These are phyloP conservation scores for Drosophila ironensis DNA, from an alignment of 1,140 invertebrate genomes.

Conservation along the genomic window DNA sequence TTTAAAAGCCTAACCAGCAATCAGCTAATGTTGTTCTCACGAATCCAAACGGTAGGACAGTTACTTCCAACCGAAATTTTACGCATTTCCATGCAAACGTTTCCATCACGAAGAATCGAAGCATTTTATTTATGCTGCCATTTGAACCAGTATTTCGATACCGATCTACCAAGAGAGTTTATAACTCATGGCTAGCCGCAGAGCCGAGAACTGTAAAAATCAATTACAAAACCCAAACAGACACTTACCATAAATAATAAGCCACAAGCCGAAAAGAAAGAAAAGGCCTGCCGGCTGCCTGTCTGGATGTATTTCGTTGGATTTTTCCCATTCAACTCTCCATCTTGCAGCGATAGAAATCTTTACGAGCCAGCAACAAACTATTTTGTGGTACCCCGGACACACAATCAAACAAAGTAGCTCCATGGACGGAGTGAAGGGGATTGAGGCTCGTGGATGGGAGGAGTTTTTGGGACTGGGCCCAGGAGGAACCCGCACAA, in stretches of 20 bases:
- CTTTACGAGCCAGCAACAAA: slow-evolving; percentile 61
- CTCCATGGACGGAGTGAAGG: slow-evolving; percentile 21
- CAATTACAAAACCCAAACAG: slow-evolving; percentile 62
- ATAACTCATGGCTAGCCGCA: slow-evolving; percentile 21
- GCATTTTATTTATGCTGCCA: slow-evolving; percentile 48
- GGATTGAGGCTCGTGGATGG: not conserved
- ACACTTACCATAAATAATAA: slow-evolving; percentile 71
- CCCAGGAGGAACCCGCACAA: slow-evolving; percentile 48
- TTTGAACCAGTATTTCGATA: slow-evolving; percentile 35
- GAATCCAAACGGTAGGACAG: not conserved
- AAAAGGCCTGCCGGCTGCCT: slow-evolving; percentile 5
- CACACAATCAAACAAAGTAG: slow-evolving; percentile 55
- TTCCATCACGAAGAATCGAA: slow-evolving; percentile 1
- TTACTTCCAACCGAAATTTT: not conserved
- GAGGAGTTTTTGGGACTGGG: slow-evolving; percentile 6
- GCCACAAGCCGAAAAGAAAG: slow-evolving; percentile 15
- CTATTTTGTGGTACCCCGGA: slow-evolving; percentile 55
- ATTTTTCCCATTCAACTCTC: not conserved
- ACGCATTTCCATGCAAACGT: not conserved
- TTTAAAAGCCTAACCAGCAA: too few species aligned
- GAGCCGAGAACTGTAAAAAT: slow-evolving; percentile 58
- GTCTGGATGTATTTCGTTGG: slow-evolving; percentile 7
- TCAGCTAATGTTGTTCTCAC: not conserved
- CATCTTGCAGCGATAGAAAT: slow-evolving; percentile 44
- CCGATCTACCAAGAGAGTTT: slow-evolving; percentile 30